phyloP scores from a whole-genome alignment of 2,113 vertebrate species.

The Zapus hudsonius region DNA sequence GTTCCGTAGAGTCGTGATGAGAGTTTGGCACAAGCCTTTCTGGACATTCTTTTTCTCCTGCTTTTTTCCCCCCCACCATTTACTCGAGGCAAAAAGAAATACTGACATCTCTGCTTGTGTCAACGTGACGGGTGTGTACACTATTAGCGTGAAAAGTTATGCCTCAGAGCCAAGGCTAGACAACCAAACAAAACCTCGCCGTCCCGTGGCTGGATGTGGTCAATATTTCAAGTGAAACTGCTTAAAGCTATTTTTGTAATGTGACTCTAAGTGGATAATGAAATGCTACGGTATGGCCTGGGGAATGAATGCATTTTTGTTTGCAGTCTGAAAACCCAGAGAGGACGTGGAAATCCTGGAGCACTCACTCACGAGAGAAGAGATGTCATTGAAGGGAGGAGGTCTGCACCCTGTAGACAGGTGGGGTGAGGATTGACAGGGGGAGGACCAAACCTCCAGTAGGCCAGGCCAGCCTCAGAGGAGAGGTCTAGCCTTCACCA shows the following conservation, averaged over 20 bases:
- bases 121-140: constrained; percentile 73
- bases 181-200: constrained; percentile 80
- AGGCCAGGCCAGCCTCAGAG: neutral
- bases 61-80: constrained; percentile 28
- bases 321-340: constrained; percentile 80
- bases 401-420: neutral
- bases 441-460: neutral
- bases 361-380: constrained; percentile 66
- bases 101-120: constrained; percentile 68
- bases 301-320: constrained; percentile 72
- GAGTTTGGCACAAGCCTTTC: constrained; percentile 62
- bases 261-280: constrained; percentile 80
- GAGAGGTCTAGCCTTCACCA: neutral
- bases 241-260: constrained; percentile 83
- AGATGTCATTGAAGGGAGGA: constrained; percentile 28
- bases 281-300: constrained; percentile 48
- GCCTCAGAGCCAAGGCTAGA: constrained; percentile 76
- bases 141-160: constrained; percentile 79
- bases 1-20: constrained; percentile 14
- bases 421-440: neutral
- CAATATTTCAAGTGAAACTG: constrained; percentile 79
- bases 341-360: constrained; percentile 78
- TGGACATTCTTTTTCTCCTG: constrained; percentile 72
- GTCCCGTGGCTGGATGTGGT: constrained; percentile 74
- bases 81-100: constrained; percentile 77